Evolutionary conservation across 1,140 invertebrate genomes (phyloP).

Genomic region (Odontomachus brunneus): DNA sequence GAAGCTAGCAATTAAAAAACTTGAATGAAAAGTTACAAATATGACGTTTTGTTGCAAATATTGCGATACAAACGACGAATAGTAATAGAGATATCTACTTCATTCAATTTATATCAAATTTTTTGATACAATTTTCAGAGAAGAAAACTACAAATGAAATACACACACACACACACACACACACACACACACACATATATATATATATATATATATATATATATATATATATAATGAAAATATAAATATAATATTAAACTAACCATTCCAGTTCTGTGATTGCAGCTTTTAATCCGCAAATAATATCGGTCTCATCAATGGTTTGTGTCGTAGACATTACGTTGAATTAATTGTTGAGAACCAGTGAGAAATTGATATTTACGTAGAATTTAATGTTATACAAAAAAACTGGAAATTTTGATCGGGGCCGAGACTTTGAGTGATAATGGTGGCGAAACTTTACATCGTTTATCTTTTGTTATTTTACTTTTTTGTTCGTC

Average conservation of each 20-base stretch:
- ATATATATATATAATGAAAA: too few relatives aligned
- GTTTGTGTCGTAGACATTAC: constrained; percentile 40
- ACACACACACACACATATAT: too few relatives aligned
- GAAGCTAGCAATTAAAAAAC: neutral
- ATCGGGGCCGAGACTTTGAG: neutral
- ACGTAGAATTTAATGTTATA: neutral
- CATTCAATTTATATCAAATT: neutral
- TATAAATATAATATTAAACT: neutral
- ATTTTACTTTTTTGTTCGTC: neutral
- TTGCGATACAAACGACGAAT: neutral
- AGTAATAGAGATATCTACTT: too few relatives aligned
- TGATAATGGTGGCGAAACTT: neutral
- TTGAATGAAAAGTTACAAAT: neutral
- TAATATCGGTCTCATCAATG: neutral
- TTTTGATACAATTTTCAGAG: neutral
- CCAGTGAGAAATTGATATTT: neutral
- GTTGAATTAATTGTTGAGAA: constrained; percentile 8
- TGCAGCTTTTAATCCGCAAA: constrained; percentile 9
- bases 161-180: too few relatives aligned
- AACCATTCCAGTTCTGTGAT: neutral
- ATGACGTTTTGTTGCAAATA: neutral
- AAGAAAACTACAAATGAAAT: neutral
- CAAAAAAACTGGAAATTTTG: neutral
- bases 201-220: too few relatives aligned
- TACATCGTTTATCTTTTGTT: neutral